These are phyloP conservation scores for Antheraea assamensis DNA, from an alignment of 2,888 invertebrate genomes.

Conservation along the genomic window DNA sequence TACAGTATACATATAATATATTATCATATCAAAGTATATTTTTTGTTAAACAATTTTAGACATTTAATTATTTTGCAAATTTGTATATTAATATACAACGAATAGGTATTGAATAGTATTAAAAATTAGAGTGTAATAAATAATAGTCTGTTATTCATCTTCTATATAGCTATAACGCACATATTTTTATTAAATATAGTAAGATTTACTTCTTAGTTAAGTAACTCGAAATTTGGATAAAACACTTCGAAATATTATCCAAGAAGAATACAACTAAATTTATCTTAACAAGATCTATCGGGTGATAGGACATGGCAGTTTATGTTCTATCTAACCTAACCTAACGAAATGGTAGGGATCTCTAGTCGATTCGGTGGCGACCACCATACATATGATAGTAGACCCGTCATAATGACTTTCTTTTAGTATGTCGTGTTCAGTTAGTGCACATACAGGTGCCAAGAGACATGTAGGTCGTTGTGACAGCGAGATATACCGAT, in stretches of 20 bases:
- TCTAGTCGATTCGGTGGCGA: too few relatives aligned
- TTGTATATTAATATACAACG: constrained; percentile 8
- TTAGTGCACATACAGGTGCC: too few relatives aligned
- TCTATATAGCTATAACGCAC: constrained; percentile 5
- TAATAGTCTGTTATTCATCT: constrained; percentile 27
- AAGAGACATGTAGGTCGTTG: too few relatives aligned
- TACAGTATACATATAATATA: background rate
- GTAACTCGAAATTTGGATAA: background rate
- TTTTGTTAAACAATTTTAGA: background rate
- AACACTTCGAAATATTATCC: background rate
- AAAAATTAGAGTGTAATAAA: constrained; percentile 15
- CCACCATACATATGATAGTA: too few relatives aligned
- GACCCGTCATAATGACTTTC: too few relatives aligned
- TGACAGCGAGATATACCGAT: too few relatives aligned
- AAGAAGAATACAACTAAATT: background rate
- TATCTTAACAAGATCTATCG: background rate
- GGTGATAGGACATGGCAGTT: too few relatives aligned
- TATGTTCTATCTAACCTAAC: too few relatives aligned
- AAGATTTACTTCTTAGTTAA: background rate
- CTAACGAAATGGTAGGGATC: too few relatives aligned
- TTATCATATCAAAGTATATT: background rate
- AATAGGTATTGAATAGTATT: constrained; percentile 18
- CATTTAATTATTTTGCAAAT: background rate
- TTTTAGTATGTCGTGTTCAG: too few relatives aligned
- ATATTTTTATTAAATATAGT: background rate